Evolutionary conservation across 2,888 invertebrate species (phyloP).

Genomic region (Caenorhabditis drosophilae): DNA sequence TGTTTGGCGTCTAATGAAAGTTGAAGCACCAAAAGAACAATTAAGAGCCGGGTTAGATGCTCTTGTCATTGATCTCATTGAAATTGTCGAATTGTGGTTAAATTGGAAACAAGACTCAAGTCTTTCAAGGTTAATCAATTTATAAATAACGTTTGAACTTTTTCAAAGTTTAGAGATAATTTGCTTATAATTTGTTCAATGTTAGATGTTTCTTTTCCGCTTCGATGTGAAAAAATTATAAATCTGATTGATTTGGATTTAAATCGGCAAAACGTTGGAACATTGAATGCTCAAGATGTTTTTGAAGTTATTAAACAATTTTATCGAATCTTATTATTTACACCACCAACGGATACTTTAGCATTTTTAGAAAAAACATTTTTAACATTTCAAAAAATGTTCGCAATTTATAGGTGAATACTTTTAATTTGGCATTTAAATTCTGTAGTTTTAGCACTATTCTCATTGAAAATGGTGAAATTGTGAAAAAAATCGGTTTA

Average conservation of each 20-base stretch:
- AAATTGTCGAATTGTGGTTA: conserved; percentile 62
- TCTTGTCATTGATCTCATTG: conserved; percentile 58
- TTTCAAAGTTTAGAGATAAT: conserved; percentile 10
- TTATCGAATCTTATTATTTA: conserved; percentile 60
- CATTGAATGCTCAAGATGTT: conserved; percentile 41
- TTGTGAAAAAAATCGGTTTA: conserved; percentile 50
- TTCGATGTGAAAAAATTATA: conserved; percentile 36
- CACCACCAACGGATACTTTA: conserved; percentile 46
- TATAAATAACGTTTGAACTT: too few relatives aligned
- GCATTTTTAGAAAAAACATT: conserved; percentile 45
- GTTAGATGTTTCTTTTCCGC: conserved; percentile 29
- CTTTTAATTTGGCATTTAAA: conserved; percentile 4
- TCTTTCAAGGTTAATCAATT: conserved; percentile 2
- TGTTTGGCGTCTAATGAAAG: conserved; percentile 53
- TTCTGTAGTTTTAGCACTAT: conserved; percentile 9
- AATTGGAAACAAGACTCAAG: conserved; percentile 14
- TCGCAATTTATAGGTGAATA: neutral
- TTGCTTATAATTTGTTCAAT: conserved; percentile 25
- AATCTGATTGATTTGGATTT: conserved; percentile 26
- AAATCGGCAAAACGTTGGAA: conserved; percentile 13
- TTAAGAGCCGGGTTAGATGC: conserved; percentile 57
- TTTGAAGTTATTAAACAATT: conserved; percentile 54
- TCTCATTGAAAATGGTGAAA: conserved; percentile 21
- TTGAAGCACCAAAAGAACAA: conserved; percentile 44
- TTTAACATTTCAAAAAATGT: conserved; percentile 19